A percentile compares a stretch with the other conserved stretches of the same genome.
These are phyloP conservation scores for Galaxea fascicularis DNA, from an alignment of 92 coral and sea anemone species.

Conservation along the genomic window DNA sequence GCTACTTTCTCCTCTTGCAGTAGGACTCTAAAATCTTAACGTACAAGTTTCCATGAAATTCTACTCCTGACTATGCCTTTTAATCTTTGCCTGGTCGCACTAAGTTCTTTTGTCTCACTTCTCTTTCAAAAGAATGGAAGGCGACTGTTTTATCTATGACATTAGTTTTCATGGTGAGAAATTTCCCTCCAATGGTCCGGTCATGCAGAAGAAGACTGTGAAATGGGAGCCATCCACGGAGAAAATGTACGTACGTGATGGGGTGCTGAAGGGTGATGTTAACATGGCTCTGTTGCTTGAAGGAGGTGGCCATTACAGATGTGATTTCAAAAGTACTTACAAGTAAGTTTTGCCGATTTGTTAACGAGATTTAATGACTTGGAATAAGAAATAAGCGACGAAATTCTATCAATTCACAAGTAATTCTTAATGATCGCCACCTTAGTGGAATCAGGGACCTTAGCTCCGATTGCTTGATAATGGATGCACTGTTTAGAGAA, in stretches of 20 bases:
- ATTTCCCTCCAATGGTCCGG: conserved; percentile 57
- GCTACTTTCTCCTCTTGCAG: too few species aligned
- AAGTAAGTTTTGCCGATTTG: conserved; percentile 14
- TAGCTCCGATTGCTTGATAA: too few species aligned
- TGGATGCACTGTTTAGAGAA: too few species aligned
- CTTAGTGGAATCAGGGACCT: too few species aligned
- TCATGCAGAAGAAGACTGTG: conserved; percentile 44
- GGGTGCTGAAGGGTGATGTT: conserved; percentile 30
- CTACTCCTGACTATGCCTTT: too few species aligned
- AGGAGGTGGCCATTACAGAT: conserved; percentile 27
- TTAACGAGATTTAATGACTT: too few species aligned
- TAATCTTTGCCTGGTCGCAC: too few species aligned
- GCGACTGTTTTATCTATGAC: conserved; percentile 7
- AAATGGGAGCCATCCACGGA: conserved; percentile 49
- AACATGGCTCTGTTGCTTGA: conserved; percentile 28
- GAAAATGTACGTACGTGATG: conserved; percentile 32
- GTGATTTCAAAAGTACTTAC: conserved; percentile 48
- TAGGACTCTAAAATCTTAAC: too few species aligned
- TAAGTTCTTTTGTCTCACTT: background rate
- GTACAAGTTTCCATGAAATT: too few species aligned
- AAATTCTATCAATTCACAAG: too few species aligned
- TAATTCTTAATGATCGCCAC: too few species aligned
- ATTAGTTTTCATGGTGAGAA: conserved; percentile 37
- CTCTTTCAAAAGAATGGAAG: conserved; percentile 1
- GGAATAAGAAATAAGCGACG: too few species aligned